A percentile compares a stretch with the other conserved stretches of the same genome.
Conservation (phyloP, 2,888 invertebrate genomes). For the Holacanthella duospinosa region DNA sequence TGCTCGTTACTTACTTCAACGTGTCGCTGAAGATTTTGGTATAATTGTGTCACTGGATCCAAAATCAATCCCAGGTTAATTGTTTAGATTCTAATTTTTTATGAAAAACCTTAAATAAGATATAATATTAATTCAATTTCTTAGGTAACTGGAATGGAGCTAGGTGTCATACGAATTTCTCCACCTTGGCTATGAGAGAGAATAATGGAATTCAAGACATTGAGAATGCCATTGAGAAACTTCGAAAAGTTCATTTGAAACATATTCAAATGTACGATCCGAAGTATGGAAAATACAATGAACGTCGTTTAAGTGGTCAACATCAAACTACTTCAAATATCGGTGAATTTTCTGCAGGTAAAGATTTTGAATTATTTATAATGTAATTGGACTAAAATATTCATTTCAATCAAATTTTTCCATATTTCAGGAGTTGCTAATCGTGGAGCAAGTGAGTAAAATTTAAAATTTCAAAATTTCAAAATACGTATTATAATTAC, state of each 20-base stretch:
- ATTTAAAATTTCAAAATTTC: too few relatives aligned
- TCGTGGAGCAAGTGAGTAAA: too few relatives aligned
- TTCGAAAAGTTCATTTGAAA: conserved; percentile 10
- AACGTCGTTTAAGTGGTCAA: conserved; percentile 46
- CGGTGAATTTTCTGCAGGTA: too few relatives aligned
- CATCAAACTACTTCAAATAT: too few relatives aligned
- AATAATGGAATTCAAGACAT: conserved; percentile 58
- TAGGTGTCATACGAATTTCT: conserved; percentile 93
- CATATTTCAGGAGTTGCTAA: too few relatives aligned
- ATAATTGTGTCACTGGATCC: conserved; percentile 66
- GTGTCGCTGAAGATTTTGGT: conserved; percentile 81
- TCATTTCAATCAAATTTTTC: too few relatives aligned
- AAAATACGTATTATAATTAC: too few relatives aligned
- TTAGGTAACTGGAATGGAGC: conserved; percentile 55
- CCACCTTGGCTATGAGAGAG: conserved; percentile 79
- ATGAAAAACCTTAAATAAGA: too few relatives aligned
- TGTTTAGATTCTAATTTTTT: too few relatives aligned
- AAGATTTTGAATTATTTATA: too few relatives aligned
- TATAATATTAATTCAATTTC: too few relatives aligned
- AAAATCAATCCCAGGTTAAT: conserved; percentile 65
- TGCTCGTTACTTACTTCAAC: conserved; percentile 70
- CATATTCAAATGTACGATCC: conserved; percentile 38
- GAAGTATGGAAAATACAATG: conserved; percentile 47
- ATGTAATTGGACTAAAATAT: too few relatives aligned
- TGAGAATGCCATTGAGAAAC: conserved; percentile 19